Conservation (phyloP, 2,113 vertebrate genomes). For the Tiliqua scincoides region DNA sequence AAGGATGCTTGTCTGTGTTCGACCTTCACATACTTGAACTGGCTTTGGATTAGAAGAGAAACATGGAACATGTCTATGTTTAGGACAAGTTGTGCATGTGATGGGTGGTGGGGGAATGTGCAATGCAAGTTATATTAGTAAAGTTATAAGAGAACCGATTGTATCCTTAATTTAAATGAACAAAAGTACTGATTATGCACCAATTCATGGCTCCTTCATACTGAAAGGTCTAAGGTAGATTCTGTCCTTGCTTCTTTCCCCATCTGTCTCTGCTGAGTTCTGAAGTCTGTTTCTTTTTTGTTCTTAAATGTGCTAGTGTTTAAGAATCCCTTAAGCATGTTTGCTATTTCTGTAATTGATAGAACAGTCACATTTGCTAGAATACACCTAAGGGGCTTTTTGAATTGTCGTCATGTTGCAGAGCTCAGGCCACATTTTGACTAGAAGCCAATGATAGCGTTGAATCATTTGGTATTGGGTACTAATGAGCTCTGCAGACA, state of each 20-base stretch:
- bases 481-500: slow-evolving; percentile 78
- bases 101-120: not conserved
- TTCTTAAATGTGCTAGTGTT: slow-evolving; percentile 48
- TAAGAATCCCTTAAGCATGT: slow-evolving; percentile 41
- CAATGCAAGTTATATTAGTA: not conserved
- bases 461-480: slow-evolving; percentile 75
- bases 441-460: slow-evolving; percentile 71
- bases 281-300: slow-evolving; percentile 50
- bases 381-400: slow-evolving; percentile 58
- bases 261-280: slow-evolving; percentile 45
- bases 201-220: slow-evolving; percentile 2
- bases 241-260: slow-evolving; percentile 9
- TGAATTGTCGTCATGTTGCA: slow-evolving; percentile 54
- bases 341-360: slow-evolving; percentile 68
- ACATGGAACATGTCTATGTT: not conserved
- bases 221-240: not conserved
- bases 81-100: not conserved
- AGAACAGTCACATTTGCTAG: slow-evolving; percentile 51
- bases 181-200: slow-evolving; percentile 32
- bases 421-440: slow-evolving; percentile 70
- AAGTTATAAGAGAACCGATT: not conserved
- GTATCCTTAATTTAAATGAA: slow-evolving; percentile 15
- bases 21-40: not conserved
- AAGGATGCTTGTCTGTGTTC: no score
- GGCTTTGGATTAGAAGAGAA: no score